Evolutionary conservation across 2,797 vertebrate genomes (phyloP).

Genomic region (Columba guinea): DNA sequence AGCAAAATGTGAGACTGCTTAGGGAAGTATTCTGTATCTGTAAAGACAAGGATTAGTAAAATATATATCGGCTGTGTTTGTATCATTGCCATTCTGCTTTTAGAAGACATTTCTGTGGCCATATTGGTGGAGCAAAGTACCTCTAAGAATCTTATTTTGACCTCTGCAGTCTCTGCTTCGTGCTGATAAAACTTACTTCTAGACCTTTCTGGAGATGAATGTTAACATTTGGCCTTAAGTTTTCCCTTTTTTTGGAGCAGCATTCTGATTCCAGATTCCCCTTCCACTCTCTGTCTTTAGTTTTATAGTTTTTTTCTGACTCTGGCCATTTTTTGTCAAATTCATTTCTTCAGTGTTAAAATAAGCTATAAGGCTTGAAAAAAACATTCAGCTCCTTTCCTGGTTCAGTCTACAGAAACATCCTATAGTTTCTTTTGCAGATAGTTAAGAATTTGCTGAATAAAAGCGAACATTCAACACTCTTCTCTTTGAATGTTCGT

Average conservation of each 20-base stretch:
- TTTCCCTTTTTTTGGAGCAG: background rate
- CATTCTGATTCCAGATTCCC: background rate
- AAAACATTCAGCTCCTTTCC: background rate
- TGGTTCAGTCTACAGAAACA: background rate
- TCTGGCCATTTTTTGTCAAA: background rate
- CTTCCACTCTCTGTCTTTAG: background rate
- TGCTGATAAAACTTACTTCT: slow-evolving; percentile 8
- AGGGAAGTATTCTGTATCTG: background rate
- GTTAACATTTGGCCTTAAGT: background rate
- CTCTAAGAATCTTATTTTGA: background rate
- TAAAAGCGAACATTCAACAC: background rate
- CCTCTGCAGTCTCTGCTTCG: background rate
- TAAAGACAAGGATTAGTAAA: background rate
- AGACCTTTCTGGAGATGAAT: background rate
- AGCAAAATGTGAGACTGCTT: background rate
- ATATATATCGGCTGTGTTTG: background rate
- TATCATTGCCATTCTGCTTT: background rate
- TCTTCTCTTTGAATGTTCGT: background rate
- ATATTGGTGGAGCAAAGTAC: background rate
- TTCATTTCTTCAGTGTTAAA: background rate
- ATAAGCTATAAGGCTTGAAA: background rate
- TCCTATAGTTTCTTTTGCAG: background rate
- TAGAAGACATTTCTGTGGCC: background rate
- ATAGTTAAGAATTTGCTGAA: background rate
- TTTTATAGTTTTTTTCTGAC: background rate